Evolutionary conservation across 2,113 vertebrate genomes (phyloP), one percentile per base, ranked within the genome.

Genomic region (Nycticebus coucang): DNA sequence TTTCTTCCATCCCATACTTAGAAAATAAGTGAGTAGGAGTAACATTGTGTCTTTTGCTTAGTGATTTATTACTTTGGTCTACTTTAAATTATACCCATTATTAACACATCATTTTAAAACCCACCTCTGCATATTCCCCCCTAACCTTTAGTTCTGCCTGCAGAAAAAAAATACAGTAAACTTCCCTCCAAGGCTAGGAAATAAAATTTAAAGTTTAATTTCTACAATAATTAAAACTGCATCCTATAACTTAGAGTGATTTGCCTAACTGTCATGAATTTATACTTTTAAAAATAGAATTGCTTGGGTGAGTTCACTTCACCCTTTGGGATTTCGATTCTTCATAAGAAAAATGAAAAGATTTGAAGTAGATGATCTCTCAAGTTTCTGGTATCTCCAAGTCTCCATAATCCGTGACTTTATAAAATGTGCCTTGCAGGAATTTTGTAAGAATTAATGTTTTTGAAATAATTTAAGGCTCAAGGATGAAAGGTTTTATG

Each of bases 401-500:
- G 53, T 60, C 79, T 94, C 91, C 83, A 84, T 60, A 74, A 94
- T 91, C 93, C 91, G 69, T 96, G 66, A 89, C 89, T 97, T 75
- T 85, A 0, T 97, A 96, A 93, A 62, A 68, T 57, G 59, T 93
- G 6, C 96, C 96, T 95, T 94, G 89, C 59, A 96, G 97, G 64
- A 96, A 94, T 95, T 94, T 60, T 62, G 17, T 35, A 95, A 95
- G 93, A 95, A 95, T 96, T 93, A 97, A 92, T 93, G 89, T 95
- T 96, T 97, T 77, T 84, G 60, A 97, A 97, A 94, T 96, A 93
- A 97, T 96, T 95, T 96, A 95, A 94, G 69, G 35, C n/a, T 88
- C 35, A 97, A 94, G 83, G 91, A 96, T 96, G 96, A 95, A 94
- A 89, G 87, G 91, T 96, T 98, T 97, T 95, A 97, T 96, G 71